Conservation (phyloP, 2,113 vertebrate species). For the Lipophrys pholis region DNA sequence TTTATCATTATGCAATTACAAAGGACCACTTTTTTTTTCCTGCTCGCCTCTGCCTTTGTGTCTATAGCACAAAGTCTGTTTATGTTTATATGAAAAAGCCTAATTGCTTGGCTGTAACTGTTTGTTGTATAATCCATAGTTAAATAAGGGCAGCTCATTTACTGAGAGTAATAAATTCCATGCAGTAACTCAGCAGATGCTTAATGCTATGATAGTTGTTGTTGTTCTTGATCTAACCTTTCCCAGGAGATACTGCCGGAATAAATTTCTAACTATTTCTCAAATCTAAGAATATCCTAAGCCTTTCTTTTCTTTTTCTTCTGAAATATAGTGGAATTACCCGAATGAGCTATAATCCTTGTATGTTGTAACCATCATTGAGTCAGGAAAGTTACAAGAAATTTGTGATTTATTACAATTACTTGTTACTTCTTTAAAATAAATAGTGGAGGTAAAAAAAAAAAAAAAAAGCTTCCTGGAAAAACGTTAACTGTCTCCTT, state of each 20-base stretch:
- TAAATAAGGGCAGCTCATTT: constrained; percentile 35
- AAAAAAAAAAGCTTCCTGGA: too few species aligned
- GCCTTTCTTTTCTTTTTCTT: constrained; percentile 21
- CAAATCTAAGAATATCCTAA: background rate
- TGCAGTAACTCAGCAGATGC: constrained; percentile 33
- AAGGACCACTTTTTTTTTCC: constrained; percentile 20
- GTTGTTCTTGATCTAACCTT: constrained; percentile 15
- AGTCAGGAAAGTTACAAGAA: background rate
- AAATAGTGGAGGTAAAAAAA: too few species aligned
- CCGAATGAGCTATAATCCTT: constrained; percentile 20
- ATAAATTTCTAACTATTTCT: constrained; percentile 16
- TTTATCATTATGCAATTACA: constrained; percentile 4
- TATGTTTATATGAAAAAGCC: constrained; percentile 21
- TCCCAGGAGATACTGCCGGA: constrained; percentile 21
- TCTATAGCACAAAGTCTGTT: background rate
- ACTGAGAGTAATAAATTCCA: constrained; percentile 39
- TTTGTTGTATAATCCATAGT: constrained; percentile 37
- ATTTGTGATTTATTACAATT: too few species aligned
- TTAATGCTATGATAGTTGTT: constrained; percentile 32
- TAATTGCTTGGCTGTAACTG: constrained; percentile 30
- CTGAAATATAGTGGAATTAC: constrained; percentile 27
- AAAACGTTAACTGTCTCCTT: too few species aligned
- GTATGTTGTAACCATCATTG: constrained; percentile 15
- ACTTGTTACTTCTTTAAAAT: too few species aligned
- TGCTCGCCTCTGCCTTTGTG: background rate